A percentile compares a stretch with the other conserved stretches of the same genome.
phyloP scores from a whole-genome alignment of 1,140 invertebrate species.

The Planococcus citri region DNA sequence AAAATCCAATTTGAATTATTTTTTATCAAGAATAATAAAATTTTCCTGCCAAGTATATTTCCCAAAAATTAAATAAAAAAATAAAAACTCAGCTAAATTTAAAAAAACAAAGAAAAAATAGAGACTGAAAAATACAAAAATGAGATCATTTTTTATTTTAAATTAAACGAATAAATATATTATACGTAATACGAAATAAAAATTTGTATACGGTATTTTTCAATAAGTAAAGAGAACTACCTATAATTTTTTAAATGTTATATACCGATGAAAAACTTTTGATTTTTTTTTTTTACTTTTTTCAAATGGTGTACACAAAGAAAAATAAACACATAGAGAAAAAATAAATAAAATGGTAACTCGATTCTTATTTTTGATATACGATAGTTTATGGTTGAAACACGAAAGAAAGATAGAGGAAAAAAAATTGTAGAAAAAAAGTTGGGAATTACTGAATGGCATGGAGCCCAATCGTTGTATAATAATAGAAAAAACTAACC shows the following conservation, averaged over 20 bases:
- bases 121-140: slow-evolving; percentile 14
- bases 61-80: slow-evolving; percentile 1
- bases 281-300: background rate
- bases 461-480: slow-evolving; percentile 13
- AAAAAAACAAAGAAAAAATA: slow-evolving; percentile 5
- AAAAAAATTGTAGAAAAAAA: background rate
- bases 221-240: background rate
- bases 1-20: no score
- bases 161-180: background rate
- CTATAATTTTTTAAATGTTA: background rate
- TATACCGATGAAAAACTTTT: background rate
- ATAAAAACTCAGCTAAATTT: background rate
- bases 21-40: no score
- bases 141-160: slow-evolving; percentile 9
- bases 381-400: background rate
- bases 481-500: slow-evolving; percentile 15
- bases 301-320: background rate
- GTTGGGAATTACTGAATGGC: slow-evolving; percentile 10
- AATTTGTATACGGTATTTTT: background rate
- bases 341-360: background rate
- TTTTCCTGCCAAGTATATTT: slow-evolving; percentile 6
- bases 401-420: background rate
- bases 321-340: background rate
- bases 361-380: background rate
- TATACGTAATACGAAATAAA: no score